Conservation (phyloP, 2,888 invertebrate species). For the Artemia sinica region DNA sequence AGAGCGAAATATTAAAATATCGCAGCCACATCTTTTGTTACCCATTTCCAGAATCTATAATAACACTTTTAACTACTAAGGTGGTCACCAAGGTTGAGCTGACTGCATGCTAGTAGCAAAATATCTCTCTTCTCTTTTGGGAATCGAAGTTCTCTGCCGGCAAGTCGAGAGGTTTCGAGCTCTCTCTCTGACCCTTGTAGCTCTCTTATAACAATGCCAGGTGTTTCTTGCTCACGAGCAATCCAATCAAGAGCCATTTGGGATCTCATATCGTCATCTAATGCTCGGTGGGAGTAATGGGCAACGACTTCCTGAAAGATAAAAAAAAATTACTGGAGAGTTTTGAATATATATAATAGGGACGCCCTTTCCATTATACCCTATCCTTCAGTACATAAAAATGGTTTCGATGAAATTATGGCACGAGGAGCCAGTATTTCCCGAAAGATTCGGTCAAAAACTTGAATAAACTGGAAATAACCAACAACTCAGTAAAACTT, state of each 20-base stretch:
- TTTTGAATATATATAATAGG: neutral
- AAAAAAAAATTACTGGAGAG: neutral
- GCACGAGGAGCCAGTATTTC: too few relatives aligned
- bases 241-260: slow-evolving; percentile 95
- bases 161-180: slow-evolving; percentile 62
- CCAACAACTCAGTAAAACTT: too few relatives aligned
- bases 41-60: too few relatives aligned
- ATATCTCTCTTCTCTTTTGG: slow-evolving; percentile 92
- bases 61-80: slow-evolving; percentile 15
- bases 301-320: slow-evolving; percentile 42
- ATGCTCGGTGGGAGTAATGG: slow-evolving; percentile 75
- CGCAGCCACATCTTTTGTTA: too few relatives aligned
- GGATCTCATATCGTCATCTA: slow-evolving; percentile 87
- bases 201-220: slow-evolving; percentile 58
- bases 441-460: too few relatives aligned
- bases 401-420: too few relatives aligned
- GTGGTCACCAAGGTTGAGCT: slow-evolving; percentile 36
- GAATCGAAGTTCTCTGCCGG: slow-evolving; percentile 75
- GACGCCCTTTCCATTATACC: too few relatives aligned
- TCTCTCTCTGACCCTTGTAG: slow-evolving; percentile 68
- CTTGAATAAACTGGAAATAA: too few relatives aligned
- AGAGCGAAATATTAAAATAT: too few relatives aligned
- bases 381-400: too few relatives aligned
- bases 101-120: slow-evolving; percentile 67
- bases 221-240: slow-evolving; percentile 41